Base-by-base conservation (phyloP, 2,888 invertebrate species). In the Caenorhabditis imperialis region DNA sequence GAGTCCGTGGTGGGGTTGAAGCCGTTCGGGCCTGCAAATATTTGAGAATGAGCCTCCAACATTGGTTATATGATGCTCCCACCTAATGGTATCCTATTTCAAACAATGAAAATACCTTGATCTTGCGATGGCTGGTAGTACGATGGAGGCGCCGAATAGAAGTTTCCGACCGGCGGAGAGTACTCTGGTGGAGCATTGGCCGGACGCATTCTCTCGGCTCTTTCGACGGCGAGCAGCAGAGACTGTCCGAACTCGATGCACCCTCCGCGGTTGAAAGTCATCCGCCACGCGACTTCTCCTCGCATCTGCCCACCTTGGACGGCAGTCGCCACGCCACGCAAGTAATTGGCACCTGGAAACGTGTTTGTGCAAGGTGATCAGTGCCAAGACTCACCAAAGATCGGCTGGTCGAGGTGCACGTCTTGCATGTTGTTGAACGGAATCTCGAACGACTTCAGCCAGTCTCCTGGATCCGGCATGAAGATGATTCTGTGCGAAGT, bases 181-280 rank as follows among this genome's bases (percentile, higher is more conserved):
- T 88, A 61, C 81, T 88, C 76, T 74, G 85, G 79, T 85, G 89
- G 84, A 69, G 88, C 67, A 71, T 83, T 76, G 50, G 70, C 47
- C 50, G 85, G 70, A 50, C 84, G 53, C 38, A 69, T 63, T 23
- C 61, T 54, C 35, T 63, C 81, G 88, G 90, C 89, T 57, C 89
- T 80, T 54, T 88, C 87, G 37, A 96, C 96, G 50, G 96, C 96
- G 89, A 93, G 92, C 84, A 97, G 89, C 93, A 98, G 93, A 16
- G 96, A 94, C 88, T 94, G 93, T 3, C 96, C 98, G 90, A 94
- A 99, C 88, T 99, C 98, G 86, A 98, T 97, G 54, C 97, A 97
- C 14, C 99, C 99, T 50, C 98, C 98, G 84, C 93, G 92, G 30
- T 74, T 74, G 63, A 81, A 81, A 4, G 76, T 75, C 69, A 81